Percentiles rank a stretch among this genome's conserved stretches.
These are phyloP conservation scores for Intellagama lesueurii DNA, from an alignment of 2,797 vertebrate genomes.

Conservation along the genomic window DNA sequence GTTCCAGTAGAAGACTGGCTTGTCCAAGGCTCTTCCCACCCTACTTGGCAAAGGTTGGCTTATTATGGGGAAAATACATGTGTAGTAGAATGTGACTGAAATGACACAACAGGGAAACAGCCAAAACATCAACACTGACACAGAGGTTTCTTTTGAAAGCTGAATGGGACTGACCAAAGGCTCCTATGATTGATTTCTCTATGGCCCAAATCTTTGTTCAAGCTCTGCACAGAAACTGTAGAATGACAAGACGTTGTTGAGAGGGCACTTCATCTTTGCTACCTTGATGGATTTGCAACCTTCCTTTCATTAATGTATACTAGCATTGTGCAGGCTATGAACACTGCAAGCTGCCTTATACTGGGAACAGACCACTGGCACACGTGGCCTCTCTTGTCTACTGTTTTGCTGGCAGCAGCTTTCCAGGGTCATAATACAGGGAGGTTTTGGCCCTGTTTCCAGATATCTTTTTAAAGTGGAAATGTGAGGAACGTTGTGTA, in stretches of 20 bases:
- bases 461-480: not conserved
- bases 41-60: not conserved
- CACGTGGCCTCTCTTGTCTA: not conserved
- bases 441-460: not conserved
- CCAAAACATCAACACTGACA: no score
- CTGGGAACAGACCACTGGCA: not conserved
- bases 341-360: no score
- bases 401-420: not conserved
- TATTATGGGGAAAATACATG: not conserved
- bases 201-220: no score
- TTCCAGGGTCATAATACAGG: not conserved
- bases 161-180: not conserved
- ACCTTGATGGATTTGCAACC: not conserved
- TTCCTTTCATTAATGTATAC: not conserved
- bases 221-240: not conserved
- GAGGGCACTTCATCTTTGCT: not conserved
- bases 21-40: not conserved
- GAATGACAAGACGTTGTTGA: not conserved
- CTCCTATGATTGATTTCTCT: not conserved
- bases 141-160: not conserved
- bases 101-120: not conserved
- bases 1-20: not conserved
- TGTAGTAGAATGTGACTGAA: not conserved
- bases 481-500: no score
- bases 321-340: not conserved